phyloP scores from a whole-genome alignment of 2,797 vertebrate genomes.

The Naso thynnoides region DNA sequence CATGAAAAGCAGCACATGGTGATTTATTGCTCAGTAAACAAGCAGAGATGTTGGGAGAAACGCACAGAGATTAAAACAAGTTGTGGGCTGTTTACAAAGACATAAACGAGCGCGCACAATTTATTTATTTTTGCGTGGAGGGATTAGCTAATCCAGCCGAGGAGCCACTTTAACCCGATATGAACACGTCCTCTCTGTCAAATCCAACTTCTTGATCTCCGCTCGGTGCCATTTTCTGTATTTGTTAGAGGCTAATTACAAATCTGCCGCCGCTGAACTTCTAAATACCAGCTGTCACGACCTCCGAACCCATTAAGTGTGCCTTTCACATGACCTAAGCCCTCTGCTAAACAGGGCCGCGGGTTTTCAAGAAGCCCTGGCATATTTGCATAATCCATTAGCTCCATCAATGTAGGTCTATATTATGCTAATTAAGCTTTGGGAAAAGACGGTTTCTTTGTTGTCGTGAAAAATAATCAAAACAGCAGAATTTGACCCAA shows the following conservation, averaged over 20 bases:
- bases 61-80: neutral
- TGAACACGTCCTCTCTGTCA: constrained; percentile 41
- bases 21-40: constrained; percentile 22
- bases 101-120: neutral
- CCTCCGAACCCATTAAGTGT: constrained; percentile 84
- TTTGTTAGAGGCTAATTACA: constrained; percentile 81
- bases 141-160: neutral
- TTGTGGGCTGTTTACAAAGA: neutral
- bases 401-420: constrained; percentile 68
- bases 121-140: neutral
- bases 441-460: constrained; percentile 48
- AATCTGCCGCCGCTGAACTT: constrained; percentile 80
- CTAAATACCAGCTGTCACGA: constrained; percentile 81
- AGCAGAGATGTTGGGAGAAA: neutral
- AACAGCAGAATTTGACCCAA: constrained; percentile 23
- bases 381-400: constrained; percentile 81
- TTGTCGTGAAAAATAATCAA: constrained; percentile 57
- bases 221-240: constrained; percentile 51
- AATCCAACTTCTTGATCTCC: constrained; percentile 58
- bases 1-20: constrained; percentile 1
- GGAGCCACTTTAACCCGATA: constrained; percentile 21
- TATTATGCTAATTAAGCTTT: constrained; percentile 68
- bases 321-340: constrained; percentile 82
- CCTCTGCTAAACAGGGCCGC: constrained; percentile 72
- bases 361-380: constrained; percentile 60